Evolutionary conservation across 2,113 vertebrate species (phyloP), one percentile per base, ranked within the genome.

Genomic region (Sinosuthora webbiana): DNA sequence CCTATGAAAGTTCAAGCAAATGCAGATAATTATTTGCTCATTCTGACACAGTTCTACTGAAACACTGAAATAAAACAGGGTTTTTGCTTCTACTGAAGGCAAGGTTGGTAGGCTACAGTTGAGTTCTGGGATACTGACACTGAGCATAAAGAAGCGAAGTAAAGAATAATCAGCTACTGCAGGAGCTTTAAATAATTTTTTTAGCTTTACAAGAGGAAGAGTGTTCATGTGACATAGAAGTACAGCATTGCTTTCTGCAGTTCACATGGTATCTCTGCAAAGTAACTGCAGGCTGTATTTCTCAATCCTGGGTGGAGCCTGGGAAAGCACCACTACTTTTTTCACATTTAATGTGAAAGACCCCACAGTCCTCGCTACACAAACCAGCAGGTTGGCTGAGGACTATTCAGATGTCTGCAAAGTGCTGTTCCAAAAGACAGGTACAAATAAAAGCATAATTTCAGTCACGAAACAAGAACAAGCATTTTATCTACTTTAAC

Each of bases 191-290:
- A 78, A 57, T 71, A 1, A 13, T 45, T 79, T 83, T 76, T 87
- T 87, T 42, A 85, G 57, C 64, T 85, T 89, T 79, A 79, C 52
- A 94, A 94, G 95, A 97, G 95, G 95, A 97, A 97, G 70, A 77
- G n/a, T 25, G 15, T 83, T 94, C 96, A 97, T 80, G 85, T 95
- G 95, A 97, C 75, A 92, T 16, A 82, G 35, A 87, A 94, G 59
- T 42, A 83, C 83, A 89, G 68, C 73, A 53, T 81, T 84, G 59
- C 44, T 63, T 87, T 92, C 88, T 94, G 67, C 67, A 83, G 82
- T 90, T 94, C 93, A 95, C 94, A 93, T 92, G 94, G 91, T 75
- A 87, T 89, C 83, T 78, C 91, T 60, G 76, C 79, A 93, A 69
- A 96, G 89, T 73, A 86, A 93, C 71, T 92, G 73, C 83, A 83